phyloP scores from a whole-genome alignment of 2,113 vertebrate species.

The Oostethus manadensis region DNA sequence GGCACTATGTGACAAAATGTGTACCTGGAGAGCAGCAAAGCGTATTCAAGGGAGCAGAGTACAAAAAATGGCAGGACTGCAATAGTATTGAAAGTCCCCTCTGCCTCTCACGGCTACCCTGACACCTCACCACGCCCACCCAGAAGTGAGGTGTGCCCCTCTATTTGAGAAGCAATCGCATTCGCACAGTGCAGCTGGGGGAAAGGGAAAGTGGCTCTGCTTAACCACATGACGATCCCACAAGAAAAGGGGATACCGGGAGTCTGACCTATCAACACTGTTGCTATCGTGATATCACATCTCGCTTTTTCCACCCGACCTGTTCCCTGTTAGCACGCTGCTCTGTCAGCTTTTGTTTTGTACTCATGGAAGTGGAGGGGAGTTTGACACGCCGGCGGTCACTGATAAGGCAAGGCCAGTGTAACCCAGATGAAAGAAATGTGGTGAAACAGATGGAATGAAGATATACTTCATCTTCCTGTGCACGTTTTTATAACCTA shows the following conservation, averaged over 20 bases:
- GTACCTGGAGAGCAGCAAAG: no score
- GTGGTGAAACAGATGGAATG: conserved; percentile 8
- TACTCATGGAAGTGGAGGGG: conserved; percentile 49
- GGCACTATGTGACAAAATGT: no score
- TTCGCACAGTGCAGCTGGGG: conserved; percentile 42
- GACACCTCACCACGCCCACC: no score
- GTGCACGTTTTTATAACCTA: neutral
- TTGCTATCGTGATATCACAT: conserved; percentile 1
- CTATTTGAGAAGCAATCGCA: no score
- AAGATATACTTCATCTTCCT: neutral
- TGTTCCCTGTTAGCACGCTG: conserved; percentile 24
- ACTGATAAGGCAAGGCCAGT: conserved; percentile 55
- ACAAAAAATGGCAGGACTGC: no score
- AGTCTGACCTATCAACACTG: conserved; percentile 34
- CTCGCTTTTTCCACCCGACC: neutral
- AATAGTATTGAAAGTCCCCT: no score
- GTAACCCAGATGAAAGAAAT: conserved; percentile 43
- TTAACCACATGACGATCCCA: conserved; percentile 40
- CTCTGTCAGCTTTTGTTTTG: conserved; percentile 51
- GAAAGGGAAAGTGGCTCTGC: conserved; percentile 50
- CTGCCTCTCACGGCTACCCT: no score
- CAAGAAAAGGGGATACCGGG: conserved; percentile 10
- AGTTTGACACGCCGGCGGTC: conserved; percentile 34
- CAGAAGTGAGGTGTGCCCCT: no score
- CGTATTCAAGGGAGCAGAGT: no score